Evolutionary conservation across 2,888 invertebrate genomes (phyloP).

Genomic region (Ametastegia equiseti): DNA sequence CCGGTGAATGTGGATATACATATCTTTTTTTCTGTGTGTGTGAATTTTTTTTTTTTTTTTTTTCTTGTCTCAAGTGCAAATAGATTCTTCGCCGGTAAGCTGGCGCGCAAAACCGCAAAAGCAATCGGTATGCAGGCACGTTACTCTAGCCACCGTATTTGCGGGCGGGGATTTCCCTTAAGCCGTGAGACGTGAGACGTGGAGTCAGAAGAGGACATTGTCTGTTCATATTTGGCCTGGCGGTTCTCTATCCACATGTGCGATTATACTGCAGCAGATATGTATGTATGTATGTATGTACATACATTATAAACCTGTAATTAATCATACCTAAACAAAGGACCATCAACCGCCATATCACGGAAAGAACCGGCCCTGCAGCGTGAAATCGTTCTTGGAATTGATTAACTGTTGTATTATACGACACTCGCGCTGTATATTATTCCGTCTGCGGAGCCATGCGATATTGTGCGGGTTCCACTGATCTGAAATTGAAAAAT

Average conservation of each 20-base stretch:
- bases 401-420: neutral
- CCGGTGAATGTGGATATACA: too few species aligned
- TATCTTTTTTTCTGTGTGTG: too few species aligned
- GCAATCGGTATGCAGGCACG: constrained; percentile 36
- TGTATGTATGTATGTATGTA: neutral
- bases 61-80: neutral
- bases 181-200: constrained; percentile 26
- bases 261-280: too few species aligned
- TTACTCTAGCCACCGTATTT: constrained; percentile 11
- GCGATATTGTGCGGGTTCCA: too few species aligned
- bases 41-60: too few species aligned
- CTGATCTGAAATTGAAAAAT: too few species aligned
- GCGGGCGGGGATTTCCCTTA: constrained; percentile 18
- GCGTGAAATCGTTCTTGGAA: too few species aligned
- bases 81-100: constrained; percentile 12
- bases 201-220: neutral
- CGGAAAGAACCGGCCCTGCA: neutral
- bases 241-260: neutral
- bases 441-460: too few species aligned
- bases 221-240: constrained; percentile 21
- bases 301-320: neutral
- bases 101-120: constrained; percentile 19
- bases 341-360: neutral
- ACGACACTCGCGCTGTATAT: neutral
- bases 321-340: neutral